These are phyloP conservation scores for Ditula angustiorana DNA, from an alignment of 2,888 invertebrate species.

Conservation along the genomic window DNA sequence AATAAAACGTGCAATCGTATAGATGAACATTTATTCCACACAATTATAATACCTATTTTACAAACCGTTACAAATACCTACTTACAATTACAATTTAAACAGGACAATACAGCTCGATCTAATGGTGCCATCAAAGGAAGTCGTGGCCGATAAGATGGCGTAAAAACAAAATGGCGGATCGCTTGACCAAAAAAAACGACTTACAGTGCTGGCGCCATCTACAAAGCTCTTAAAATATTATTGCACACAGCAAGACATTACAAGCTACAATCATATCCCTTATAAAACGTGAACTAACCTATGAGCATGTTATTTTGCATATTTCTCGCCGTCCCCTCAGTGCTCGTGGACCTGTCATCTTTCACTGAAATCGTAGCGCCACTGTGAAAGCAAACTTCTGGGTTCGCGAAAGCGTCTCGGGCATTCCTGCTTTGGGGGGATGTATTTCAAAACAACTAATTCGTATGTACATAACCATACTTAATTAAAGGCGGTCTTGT, in stretches of 20 bases:
- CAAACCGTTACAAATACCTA: not conserved
- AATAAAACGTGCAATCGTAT: not conserved
- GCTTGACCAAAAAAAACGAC: not conserved
- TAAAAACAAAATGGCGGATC: not conserved
- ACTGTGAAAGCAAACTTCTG: conserved; percentile 31
- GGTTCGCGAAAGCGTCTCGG: conserved; percentile 49
- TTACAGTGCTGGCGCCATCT: not conserved
- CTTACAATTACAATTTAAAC: not conserved
- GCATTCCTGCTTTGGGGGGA: conserved; percentile 57
- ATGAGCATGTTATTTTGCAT: conserved; percentile 7
- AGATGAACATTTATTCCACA: conserved; percentile 12
- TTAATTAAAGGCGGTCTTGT: conserved; percentile 36
- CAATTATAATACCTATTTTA: not conserved
- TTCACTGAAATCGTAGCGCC: not conserved
- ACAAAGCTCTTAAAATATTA: conserved; percentile 1
- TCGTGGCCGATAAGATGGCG: not conserved
- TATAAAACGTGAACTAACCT: not conserved
- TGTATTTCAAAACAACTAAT: conserved; percentile 49
- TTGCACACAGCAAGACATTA: conserved; percentile 27
- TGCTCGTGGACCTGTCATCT: not conserved
- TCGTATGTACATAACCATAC: conserved; percentile 41
- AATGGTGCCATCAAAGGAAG: not conserved
- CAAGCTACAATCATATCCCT: conserved; percentile 23
- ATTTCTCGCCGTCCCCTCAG: not conserved
- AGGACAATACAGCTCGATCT: not conserved